A percentile compares a stretch with the other conserved stretches of the same genome.
Conservation (phyloP, 2,797 vertebrate genomes). For the Dendrocincla tyrannina region DNA sequence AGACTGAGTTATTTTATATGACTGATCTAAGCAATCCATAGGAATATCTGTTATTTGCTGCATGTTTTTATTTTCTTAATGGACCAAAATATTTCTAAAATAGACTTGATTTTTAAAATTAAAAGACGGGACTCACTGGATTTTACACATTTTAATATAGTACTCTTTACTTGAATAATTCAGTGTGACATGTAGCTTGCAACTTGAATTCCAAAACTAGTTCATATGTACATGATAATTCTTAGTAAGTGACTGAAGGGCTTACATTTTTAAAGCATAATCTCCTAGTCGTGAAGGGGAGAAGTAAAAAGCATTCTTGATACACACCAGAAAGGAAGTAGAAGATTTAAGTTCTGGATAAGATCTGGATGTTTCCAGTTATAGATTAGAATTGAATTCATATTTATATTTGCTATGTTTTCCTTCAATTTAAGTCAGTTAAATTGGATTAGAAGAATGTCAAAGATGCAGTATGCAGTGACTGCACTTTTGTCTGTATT, state of each 20-base stretch:
- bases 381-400: background rate
- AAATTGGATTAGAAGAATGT: background rate
- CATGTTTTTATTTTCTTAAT: background rate
- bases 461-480: background rate
- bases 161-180: constrained; percentile 22
- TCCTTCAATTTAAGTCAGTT: background rate
- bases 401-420: background rate
- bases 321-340: background rate
- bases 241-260: background rate
- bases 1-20: background rate
- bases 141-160: background rate
- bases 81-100: background rate
- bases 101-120: background rate
- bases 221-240: background rate
- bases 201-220: constrained; percentile 4
- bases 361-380: background rate
- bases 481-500: background rate
- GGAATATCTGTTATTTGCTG: background rate
- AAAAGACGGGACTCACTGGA: background rate
- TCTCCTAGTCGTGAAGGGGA: background rate
- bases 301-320: background rate
- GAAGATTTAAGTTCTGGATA: background rate
- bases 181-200: background rate
- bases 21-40: background rate
- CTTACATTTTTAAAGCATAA: constrained; percentile 33